Conservation (phyloP, 2,113 vertebrate genomes). For the Pyxicephalus adspersus region DNA sequence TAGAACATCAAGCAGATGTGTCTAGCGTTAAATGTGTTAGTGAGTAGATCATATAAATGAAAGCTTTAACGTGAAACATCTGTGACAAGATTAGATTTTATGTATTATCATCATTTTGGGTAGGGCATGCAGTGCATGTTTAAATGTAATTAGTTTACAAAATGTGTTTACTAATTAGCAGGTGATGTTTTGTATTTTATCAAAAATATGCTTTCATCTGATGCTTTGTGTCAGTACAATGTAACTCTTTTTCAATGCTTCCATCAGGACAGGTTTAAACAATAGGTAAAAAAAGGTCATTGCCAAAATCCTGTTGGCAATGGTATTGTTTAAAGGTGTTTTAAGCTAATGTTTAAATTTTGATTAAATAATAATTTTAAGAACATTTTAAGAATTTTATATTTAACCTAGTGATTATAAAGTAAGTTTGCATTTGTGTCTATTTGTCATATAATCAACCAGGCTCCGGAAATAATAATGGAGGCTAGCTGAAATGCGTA, state of each 20-base stretch:
- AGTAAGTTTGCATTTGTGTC: too few relatives aligned
- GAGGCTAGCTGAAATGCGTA: too few relatives aligned
- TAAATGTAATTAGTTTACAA: neutral
- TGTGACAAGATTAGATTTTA: neutral
- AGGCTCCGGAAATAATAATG: too few relatives aligned
- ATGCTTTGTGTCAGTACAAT: neutral
- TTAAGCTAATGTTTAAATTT: too few relatives aligned
- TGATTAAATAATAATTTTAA: too few relatives aligned
- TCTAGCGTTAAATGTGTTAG: neutral
- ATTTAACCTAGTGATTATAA: too few relatives aligned
- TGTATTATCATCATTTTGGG: neutral
- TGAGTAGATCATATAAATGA: neutral
- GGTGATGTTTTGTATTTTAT: neutral
- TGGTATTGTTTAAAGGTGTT: too few relatives aligned
- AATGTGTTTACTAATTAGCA: slow-evolving; percentile 1
- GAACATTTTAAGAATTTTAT: too few relatives aligned
- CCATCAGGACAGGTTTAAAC: neutral
- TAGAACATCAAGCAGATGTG: neutral
- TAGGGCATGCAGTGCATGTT: neutral
- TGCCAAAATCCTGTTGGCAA: too few relatives aligned
- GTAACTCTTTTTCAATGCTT: neutral
- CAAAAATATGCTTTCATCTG: neutral
- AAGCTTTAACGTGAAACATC: neutral
- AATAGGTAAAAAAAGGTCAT: neutral
- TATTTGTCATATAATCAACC: too few relatives aligned